Evolutionary conservation across 1,140 invertebrate species (phyloP).

Genomic region (Calephelis virginiensis): DNA sequence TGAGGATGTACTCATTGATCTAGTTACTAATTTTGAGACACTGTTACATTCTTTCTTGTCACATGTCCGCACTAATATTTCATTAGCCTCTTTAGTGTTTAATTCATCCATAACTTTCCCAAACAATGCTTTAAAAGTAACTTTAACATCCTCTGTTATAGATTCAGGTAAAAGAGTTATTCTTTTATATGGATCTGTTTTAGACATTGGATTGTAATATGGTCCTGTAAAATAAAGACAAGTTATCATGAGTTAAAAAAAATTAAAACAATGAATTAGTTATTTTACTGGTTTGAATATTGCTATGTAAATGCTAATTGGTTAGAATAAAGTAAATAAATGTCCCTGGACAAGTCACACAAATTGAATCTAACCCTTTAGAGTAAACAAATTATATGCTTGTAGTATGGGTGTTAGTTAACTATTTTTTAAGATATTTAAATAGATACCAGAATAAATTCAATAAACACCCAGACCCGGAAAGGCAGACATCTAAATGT

Average conservation of each 20-base stretch:
- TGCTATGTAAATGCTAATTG: no score
- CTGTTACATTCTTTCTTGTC: constrained; percentile 77
- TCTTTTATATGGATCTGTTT: constrained; percentile 84
- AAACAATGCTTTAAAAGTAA: constrained; percentile 83
- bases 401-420: no score
- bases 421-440: no score
- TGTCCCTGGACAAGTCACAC: no score
- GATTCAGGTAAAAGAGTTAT: constrained; percentile 88
- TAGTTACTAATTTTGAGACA: constrained; percentile 63
- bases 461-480: no score
- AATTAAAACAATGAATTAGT: no score
- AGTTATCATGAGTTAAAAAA: background rate
- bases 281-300: no score
- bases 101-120: constrained; percentile 84
- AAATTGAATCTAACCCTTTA: no score
- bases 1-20: constrained; percentile 57
- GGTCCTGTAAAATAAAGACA: constrained; percentile 45
- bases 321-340: no score
- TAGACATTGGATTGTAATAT: constrained; percentile 80
- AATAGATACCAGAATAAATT: no score
- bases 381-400: no score
- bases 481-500: no score
- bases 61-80: constrained; percentile 87
- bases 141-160: constrained; percentile 82
- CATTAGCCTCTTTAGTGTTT: constrained; percentile 86